Evolutionary conservation across 2,797 vertebrate species (phyloP).

Genomic region (Periophthalmus magnuspinnatus): DNA sequence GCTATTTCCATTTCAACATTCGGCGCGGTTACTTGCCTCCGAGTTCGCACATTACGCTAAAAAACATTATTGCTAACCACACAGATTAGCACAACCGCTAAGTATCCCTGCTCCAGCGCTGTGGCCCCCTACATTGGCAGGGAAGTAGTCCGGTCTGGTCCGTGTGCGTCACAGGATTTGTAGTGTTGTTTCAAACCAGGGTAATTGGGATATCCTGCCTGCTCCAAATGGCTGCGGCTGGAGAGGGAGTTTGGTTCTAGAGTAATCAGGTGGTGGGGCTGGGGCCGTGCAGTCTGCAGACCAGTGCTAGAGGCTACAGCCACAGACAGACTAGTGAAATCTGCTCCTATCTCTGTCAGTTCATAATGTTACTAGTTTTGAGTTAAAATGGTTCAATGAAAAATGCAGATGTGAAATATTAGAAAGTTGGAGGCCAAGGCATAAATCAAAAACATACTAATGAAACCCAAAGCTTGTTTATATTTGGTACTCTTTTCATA

Average conservation of each 20-base stretch:
- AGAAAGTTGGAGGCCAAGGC: too few relatives aligned
- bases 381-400: too few relatives aligned
- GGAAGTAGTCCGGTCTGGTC: slow-evolving; percentile 11
- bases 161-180: slow-evolving; percentile 18
- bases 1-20: slow-evolving; percentile 31
- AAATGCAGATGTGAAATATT: too few relatives aligned
- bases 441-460: too few relatives aligned
- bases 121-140: slow-evolving; percentile 24
- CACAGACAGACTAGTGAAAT: not conserved
- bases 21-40: slow-evolving; percentile 22
- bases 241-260: slow-evolving; percentile 52
- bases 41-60: slow-evolving; percentile 51
- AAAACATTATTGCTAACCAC: slow-evolving; percentile 29
- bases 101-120: slow-evolving; percentile 2
- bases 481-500: too few relatives aligned
- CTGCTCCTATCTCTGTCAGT: too few relatives aligned
- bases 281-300: slow-evolving; percentile 57
- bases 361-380: too few relatives aligned
- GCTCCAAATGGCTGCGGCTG: slow-evolving; percentile 61
- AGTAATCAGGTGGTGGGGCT: slow-evolving; percentile 59
- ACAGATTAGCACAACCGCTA: slow-evolving; percentile 34
- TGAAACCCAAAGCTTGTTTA: too few relatives aligned
- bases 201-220: slow-evolving; percentile 69
- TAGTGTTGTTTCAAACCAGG: slow-evolving; percentile 52
- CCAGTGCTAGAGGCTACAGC: not conserved